Conservation (phyloP, 2,888 invertebrate genomes). For the Pocota personata region DNA sequence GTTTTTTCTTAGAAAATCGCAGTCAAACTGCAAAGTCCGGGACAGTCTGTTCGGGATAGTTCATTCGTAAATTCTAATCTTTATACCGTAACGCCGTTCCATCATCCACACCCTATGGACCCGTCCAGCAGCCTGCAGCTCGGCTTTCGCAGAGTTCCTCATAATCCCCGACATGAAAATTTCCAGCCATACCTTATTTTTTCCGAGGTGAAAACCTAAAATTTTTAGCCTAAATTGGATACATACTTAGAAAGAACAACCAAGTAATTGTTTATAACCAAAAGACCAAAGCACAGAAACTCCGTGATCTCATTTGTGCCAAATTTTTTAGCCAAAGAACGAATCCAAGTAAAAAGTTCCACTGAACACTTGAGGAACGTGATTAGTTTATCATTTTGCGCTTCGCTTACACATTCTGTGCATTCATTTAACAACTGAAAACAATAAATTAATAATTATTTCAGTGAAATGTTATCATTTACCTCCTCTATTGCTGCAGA, state of each 20-base stretch:
- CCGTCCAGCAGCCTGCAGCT: no score
- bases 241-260: slow-evolving; percentile 22
- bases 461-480: not conserved
- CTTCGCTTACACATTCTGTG: not conserved
- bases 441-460: not conserved
- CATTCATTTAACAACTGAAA: slow-evolving; percentile 37
- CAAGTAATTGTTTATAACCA: slow-evolving; percentile 21
- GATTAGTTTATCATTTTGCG: slow-evolving; percentile 4
- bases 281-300: slow-evolving; percentile 54
- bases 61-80: no score
- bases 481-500: slow-evolving; percentile 23
- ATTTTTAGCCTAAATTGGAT: not conserved
- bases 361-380: slow-evolving; percentile 29
- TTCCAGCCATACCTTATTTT: no score
- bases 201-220: no score
- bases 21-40: no score
- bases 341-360: slow-evolving; percentile 57
- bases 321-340: slow-evolving; percentile 22
- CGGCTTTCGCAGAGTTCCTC: no score
- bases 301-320: not conserved
- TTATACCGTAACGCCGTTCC: no score
- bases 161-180: no score
- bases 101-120: no score
- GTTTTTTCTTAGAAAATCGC: no score
- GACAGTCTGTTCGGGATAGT: no score